Percentiles rank a stretch among this genome's conserved stretches.
phyloP scores from a whole-genome alignment of 2,113 vertebrate genomes.

The Aleadryas rufinucha region DNA sequence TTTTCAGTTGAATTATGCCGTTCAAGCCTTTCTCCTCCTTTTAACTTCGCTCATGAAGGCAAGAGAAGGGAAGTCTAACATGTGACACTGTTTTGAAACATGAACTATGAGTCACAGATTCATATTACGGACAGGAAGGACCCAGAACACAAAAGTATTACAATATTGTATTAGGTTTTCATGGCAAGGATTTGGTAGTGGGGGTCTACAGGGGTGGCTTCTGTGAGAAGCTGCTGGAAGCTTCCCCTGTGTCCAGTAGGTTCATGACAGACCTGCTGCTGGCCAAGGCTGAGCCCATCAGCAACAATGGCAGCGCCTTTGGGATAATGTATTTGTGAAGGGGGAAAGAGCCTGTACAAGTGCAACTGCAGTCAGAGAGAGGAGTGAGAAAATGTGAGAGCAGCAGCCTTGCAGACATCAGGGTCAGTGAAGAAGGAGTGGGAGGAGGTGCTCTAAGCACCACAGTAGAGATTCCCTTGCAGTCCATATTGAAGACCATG shows the following conservation, averaged over 20 bases:
- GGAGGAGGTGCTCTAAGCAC: background rate
- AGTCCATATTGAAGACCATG: background rate
- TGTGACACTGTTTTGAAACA: slow-evolving; percentile 56
- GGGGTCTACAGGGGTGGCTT: background rate
- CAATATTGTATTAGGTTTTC: background rate
- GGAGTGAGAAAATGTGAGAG: background rate
- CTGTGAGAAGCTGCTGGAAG: background rate
- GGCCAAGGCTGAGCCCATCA: background rate
- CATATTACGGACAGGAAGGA: background rate
- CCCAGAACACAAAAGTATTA: background rate
- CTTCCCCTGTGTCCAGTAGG: background rate
- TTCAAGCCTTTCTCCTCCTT: slow-evolving; percentile 3
- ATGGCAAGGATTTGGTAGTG: background rate
- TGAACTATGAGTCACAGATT: slow-evolving; percentile 38
- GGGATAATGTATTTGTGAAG: background rate
- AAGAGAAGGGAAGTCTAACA: slow-evolving; percentile 49
- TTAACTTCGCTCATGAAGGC: background rate
- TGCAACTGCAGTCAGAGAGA: background rate
- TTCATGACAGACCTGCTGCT: accelerated
- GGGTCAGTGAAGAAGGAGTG: background rate
- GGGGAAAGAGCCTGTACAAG: background rate
- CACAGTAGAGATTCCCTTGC: background rate
- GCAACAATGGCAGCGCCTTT: accelerated
- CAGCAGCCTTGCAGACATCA: background rate
- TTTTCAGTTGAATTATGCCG: slow-evolving; percentile 12